A percentile compares a stretch with the other conserved stretches of the same genome.
Conservation (phyloP, 2,888 invertebrate genomes). For the Zhengitettix transpicula region DNA sequence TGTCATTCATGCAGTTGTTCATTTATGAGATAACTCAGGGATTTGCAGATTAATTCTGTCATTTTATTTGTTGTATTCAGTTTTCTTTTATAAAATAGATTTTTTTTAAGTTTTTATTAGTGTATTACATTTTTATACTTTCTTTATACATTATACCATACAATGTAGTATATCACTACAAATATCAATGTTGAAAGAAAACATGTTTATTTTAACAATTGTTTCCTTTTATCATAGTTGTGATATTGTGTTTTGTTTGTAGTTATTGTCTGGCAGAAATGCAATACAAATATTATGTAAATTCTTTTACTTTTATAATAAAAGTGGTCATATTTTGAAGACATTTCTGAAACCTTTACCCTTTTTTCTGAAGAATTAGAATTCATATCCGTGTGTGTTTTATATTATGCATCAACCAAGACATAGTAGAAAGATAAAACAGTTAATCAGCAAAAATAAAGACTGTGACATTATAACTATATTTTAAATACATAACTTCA, state of each 20-base stretch:
- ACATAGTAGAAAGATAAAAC: too few relatives aligned
- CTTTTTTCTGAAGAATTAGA: too few relatives aligned
- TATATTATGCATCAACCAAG: too few relatives aligned
- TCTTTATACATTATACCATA: background rate
- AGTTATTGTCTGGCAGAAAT: background rate
- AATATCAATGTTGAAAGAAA: background rate
- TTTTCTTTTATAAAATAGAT: background rate
- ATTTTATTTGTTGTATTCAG: background rate
- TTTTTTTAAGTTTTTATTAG: background rate
- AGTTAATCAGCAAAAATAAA: too few relatives aligned
- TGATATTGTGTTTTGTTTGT: background rate
- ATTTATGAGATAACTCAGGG: too few relatives aligned
- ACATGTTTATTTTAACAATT: background rate
- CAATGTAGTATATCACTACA: background rate
- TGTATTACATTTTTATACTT: background rate
- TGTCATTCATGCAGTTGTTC: too few relatives aligned
- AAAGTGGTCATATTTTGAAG: background rate
- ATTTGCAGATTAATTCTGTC: background rate
- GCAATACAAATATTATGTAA: conserved; percentile 5
- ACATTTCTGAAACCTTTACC: too few relatives aligned
- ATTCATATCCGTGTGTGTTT: too few relatives aligned
- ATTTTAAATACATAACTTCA: too few relatives aligned
- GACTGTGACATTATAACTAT: too few relatives aligned
- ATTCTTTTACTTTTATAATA: conserved; percentile 12
- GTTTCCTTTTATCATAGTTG: background rate